Evolutionary conservation across 2,888 invertebrate genomes (phyloP), one percentile per base, ranked within the genome.

Genomic region (Pachymerium ferrugineum): DNA sequence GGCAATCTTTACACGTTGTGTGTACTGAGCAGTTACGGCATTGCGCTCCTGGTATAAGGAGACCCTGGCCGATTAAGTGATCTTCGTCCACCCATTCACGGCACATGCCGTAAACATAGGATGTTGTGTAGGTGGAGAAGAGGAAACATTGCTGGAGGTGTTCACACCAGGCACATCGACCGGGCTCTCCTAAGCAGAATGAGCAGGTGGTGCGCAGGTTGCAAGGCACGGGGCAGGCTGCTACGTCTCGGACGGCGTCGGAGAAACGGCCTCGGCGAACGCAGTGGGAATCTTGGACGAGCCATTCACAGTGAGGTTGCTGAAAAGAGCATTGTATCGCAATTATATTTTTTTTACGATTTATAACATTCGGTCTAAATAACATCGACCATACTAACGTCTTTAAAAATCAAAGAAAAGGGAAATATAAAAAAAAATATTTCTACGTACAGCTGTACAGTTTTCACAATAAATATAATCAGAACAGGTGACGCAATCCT

Each of bases 111-210:
- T 94, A 95, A 81, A 94, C 93, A 83, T 93, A 95, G 80, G 94
- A 92, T 78, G 94, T 93, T 6, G 94, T 94, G 83, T 96, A 96
- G 0, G 95, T 93, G n/a, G 94, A 92, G 83, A 97, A 96, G 77
- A 94, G 92, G 81, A 97, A 94, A 82, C 97, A 97, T 80, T 93
- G 92, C 76, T 90, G 78, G 0, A 92, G 92, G 28, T 94, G 92
- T 81, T 94, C 93, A 82, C 97, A 97, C 97, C 97, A 97, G 0
- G 95, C 95, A 83, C 97, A 97, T 75, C 94, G 88, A 28, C 93
- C 93, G 70, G 88, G 88, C 79, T 92, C 91, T 79, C 91, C 91
- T 72, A 97, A 85, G 80, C 97, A 97, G 73, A 89, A 87, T 19
- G 89, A 88, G 81, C 94, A 94, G 80, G 89, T 89, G 42, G 84